These are phyloP conservation scores for Globodera rostochiensis DNA, from an alignment of 1,140 invertebrate genomes.

Conservation along the genomic window DNA sequence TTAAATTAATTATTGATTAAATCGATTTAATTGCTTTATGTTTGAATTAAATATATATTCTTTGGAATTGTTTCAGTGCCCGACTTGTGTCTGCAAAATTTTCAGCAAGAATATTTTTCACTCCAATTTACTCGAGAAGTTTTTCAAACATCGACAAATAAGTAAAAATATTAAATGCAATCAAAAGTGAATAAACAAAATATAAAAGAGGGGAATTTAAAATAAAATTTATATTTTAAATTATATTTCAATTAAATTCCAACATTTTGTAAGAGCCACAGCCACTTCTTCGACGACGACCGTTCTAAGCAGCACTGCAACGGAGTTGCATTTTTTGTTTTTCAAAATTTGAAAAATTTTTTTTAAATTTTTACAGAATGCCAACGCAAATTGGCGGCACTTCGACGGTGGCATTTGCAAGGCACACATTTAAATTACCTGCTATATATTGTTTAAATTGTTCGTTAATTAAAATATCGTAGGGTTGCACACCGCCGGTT, in stretches of 20 bases:
- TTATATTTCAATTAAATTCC: constrained; percentile 3
- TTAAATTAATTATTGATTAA: no score
- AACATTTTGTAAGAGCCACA: background rate
- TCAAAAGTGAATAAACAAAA: no score
- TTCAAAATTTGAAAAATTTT: no score
- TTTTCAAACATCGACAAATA: constrained; percentile 14
- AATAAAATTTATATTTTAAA: constrained; percentile 4
- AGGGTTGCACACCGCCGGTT: no score
- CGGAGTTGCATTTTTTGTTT: background rate
- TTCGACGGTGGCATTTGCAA: no score
- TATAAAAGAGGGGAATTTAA: background rate
- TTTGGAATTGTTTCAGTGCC: background rate
- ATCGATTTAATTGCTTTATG: no score
- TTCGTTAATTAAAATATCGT: no score
- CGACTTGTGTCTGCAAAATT: constrained; percentile 22
- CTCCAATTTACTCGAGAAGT: background rate
- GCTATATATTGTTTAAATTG: no score
- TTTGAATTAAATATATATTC: no score
- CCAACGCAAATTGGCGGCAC: no score
- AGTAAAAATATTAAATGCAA: background rate
- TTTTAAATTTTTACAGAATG: no score
- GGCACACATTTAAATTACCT: no score
- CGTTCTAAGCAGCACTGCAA: background rate
- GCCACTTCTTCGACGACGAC: background rate
- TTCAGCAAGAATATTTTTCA: constrained; percentile 18